Percentiles rank a stretch among this genome's conserved stretches.
Conservation (phyloP, 1,140 invertebrate species). For the Geopemphigus sp. region DNA sequence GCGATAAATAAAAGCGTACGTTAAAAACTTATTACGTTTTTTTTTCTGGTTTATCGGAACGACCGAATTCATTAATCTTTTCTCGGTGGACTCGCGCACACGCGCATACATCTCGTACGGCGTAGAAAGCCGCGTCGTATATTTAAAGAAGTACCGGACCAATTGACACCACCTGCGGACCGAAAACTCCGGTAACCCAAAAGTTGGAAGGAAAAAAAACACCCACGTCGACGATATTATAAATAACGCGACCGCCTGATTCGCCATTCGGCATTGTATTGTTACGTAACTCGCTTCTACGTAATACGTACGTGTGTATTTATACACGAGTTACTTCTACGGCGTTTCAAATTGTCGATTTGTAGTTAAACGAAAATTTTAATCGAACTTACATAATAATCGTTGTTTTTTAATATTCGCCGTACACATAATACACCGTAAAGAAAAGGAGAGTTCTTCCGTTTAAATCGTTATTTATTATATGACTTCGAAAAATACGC, state of each 20-base stretch:
- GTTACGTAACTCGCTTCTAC: neutral
- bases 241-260: neutral
- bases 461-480: too few species aligned
- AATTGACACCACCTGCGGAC: slow-evolving; percentile 21
- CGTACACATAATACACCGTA: too few species aligned
- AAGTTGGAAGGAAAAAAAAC: neutral
- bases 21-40: slow-evolving; percentile 10
- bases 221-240: slow-evolving; percentile 1
- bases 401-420: too few species aligned
- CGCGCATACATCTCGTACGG: neutral
- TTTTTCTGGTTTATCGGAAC: neutral
- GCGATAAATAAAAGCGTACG: neutral
- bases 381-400: too few species aligned
- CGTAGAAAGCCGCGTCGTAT: slow-evolving; percentile 11
- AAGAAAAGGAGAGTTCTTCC: too few species aligned
- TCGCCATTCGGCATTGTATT: neutral
- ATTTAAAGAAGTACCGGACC: slow-evolving; percentile 25
- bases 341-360: too few species aligned
- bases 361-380: too few species aligned
- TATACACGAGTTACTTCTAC: too few species aligned
- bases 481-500: too few species aligned
- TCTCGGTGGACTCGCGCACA: neutral
- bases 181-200: neutral
- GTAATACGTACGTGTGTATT: too few species aligned
- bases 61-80: slow-evolving; percentile 39